Evolutionary conservation across 2,113 vertebrate genomes (phyloP).

Genomic region (Genyomyrus donnyi): DNA sequence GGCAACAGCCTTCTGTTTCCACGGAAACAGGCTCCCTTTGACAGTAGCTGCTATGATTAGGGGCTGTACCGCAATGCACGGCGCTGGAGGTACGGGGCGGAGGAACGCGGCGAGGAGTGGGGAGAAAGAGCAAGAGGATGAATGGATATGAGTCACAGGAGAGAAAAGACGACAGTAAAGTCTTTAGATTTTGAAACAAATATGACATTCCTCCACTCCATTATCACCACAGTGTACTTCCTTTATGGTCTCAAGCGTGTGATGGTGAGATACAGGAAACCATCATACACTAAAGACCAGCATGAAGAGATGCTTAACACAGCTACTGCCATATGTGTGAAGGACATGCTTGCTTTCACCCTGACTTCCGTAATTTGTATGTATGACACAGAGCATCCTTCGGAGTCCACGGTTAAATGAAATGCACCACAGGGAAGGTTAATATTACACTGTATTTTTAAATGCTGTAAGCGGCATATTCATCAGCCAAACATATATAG

Average conservation of each 20-base stretch:
- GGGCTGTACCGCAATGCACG: conserved; percentile 16
- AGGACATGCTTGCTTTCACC: not conserved
- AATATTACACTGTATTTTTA: not conserved
- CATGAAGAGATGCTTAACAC: not conserved
- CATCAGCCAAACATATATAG: not conserved
- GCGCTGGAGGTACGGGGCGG: not conserved
- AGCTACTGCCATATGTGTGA: not conserved
- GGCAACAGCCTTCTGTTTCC: conserved; percentile 57
- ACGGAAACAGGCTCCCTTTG: conserved; percentile 46
- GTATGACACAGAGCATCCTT: not conserved
- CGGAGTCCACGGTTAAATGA: not conserved
- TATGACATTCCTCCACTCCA: not conserved
- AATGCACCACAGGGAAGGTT: not conserved
- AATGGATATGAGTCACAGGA: not conserved
- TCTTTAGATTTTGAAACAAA: too few species aligned
- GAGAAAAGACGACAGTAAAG: not conserved
- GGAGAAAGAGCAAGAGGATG: not conserved
- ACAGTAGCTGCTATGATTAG: conserved; percentile 37
- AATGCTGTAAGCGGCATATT: not conserved
- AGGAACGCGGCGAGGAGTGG: not conserved
- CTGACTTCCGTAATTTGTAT: not conserved
- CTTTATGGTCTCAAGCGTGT: not conserved
- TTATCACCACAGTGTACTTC: not conserved
- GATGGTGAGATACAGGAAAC: not conserved
- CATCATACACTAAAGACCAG: not conserved